Evolutionary conservation across 2,888 invertebrate genomes (phyloP).

Genomic region (Alcis repandata): DNA sequence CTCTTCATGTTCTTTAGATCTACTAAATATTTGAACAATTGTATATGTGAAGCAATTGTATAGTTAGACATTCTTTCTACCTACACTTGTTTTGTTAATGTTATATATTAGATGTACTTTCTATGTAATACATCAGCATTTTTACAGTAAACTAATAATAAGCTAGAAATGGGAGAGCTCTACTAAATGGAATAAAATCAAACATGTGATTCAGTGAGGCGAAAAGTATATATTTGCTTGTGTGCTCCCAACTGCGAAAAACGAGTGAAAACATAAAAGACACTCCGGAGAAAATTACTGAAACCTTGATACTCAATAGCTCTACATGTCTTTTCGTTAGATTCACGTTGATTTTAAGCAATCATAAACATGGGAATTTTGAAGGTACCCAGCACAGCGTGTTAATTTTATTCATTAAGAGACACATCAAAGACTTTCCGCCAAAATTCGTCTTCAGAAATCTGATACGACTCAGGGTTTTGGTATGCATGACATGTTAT

Average conservation of each 20-base stretch:
- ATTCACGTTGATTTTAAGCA: too few species aligned
- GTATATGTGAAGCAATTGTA: too few species aligned
- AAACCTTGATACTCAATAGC: background rate
- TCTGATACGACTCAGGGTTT: slow-evolving; percentile 13
- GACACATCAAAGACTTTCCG: slow-evolving; percentile 19
- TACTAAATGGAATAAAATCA: slow-evolving; percentile 10
- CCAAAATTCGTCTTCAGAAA: slow-evolving; percentile 10
- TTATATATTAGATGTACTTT: too few species aligned
- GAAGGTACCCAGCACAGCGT: background rate
- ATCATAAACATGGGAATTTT: background rate
- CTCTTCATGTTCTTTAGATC: too few species aligned
- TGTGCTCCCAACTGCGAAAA: background rate
- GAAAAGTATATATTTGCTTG: slow-evolving; percentile 3
- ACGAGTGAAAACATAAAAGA: background rate
- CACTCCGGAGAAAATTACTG: background rate
- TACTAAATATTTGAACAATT: too few species aligned
- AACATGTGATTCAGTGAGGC: slow-evolving; percentile 6
- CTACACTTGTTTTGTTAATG: too few species aligned
- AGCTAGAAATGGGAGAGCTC: slow-evolving; percentile 5
- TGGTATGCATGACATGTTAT: slow-evolving; percentile 12
- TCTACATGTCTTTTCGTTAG: background rate
- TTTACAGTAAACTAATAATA: slow-evolving; percentile 21
- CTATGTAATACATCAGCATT: background rate
- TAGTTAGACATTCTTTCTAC: too few species aligned
- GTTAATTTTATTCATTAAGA: slow-evolving; percentile 13